phyloP scores from a whole-genome alignment of 2,113 vertebrate species.

The Fregata magnificens region DNA sequence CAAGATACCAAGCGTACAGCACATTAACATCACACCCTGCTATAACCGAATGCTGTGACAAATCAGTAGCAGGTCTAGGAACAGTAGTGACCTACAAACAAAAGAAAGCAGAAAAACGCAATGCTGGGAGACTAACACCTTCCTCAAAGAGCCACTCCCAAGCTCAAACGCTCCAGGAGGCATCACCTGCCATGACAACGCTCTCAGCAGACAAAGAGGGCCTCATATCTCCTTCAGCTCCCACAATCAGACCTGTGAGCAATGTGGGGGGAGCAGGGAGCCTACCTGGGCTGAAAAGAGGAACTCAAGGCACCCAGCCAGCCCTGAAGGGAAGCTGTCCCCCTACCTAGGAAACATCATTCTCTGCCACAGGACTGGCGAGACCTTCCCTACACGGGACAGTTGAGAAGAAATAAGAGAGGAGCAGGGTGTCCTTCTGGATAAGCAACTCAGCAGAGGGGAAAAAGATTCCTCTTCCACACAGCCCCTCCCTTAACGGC shows the following conservation, averaged over 20 bases:
- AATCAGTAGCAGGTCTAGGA: neutral
- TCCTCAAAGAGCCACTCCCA: no score
- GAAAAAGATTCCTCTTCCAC: neutral
- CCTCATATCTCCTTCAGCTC: rapidly evolving
- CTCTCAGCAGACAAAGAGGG: neutral
- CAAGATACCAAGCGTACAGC: neutral
- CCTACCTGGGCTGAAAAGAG: no score
- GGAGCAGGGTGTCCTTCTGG: rapidly evolving
- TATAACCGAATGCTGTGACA: neutral
- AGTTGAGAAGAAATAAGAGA: rapidly evolving
- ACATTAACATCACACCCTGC: neutral
- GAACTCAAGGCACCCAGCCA: rapidly evolving
- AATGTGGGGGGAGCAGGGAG: rapidly evolving
- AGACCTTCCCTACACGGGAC: rapidly evolving
- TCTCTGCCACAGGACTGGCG: neutral
- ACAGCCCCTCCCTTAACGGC: rapidly evolving
- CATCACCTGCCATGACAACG: rapidly evolving
- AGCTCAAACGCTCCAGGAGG: neutral
- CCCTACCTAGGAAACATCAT: rapidly evolving
- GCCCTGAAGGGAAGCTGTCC: neutral
- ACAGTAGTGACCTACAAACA: neutral
- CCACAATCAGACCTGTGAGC: rapidly evolving
- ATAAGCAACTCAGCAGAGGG: rapidly evolving
- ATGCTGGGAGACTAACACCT: no score
- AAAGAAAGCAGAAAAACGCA: no score